Evolutionary conservation across 2,797 vertebrate genomes (phyloP).

Genomic region (Danionella dracula): DNA sequence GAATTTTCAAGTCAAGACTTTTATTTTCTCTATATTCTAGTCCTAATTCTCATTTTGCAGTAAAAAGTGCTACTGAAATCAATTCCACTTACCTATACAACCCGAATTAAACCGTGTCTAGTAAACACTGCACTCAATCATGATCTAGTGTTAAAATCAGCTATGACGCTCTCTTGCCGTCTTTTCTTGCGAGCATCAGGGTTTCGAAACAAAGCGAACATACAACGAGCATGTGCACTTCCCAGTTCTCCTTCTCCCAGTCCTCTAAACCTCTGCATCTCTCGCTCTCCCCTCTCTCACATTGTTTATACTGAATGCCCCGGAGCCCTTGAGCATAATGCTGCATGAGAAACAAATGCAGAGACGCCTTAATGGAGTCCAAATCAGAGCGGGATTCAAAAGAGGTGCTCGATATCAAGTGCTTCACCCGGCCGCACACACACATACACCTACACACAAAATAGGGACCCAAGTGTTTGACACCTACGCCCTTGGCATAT

Average conservation of each 20-base stretch:
- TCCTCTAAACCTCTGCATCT: background rate
- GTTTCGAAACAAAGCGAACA: slow-evolving; percentile 59
- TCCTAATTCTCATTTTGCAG: too few species aligned
- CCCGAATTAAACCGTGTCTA: too few species aligned
- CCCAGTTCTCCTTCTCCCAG: slow-evolving; percentile 17
- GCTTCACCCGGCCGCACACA: slow-evolving; percentile 38
- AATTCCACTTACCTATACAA: too few species aligned
- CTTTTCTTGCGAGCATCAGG: slow-evolving; percentile 25
- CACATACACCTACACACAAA: slow-evolving; percentile 22
- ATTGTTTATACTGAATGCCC: slow-evolving; percentile 49
- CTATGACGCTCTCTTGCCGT: background rate
- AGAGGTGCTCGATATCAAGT: slow-evolving; percentile 65
- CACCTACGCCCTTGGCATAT: slow-evolving; percentile 37
- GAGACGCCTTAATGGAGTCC: slow-evolving; percentile 68
- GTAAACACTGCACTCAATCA: background rate
- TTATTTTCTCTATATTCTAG: too few species aligned
- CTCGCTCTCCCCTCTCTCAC: slow-evolving; percentile 42
- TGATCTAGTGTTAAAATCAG: background rate
- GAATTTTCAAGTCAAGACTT: too few species aligned
- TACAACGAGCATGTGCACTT: slow-evolving; percentile 40
- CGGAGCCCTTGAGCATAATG: slow-evolving; percentile 43
- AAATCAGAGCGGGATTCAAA: slow-evolving; percentile 66
- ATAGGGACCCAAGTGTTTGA: slow-evolving; percentile 33
- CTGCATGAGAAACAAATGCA: slow-evolving; percentile 54
- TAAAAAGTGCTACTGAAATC: too few species aligned